Base-by-base conservation (phyloP, 2,113 vertebrate species). In the Picathartes gymnocephalus region DNA sequence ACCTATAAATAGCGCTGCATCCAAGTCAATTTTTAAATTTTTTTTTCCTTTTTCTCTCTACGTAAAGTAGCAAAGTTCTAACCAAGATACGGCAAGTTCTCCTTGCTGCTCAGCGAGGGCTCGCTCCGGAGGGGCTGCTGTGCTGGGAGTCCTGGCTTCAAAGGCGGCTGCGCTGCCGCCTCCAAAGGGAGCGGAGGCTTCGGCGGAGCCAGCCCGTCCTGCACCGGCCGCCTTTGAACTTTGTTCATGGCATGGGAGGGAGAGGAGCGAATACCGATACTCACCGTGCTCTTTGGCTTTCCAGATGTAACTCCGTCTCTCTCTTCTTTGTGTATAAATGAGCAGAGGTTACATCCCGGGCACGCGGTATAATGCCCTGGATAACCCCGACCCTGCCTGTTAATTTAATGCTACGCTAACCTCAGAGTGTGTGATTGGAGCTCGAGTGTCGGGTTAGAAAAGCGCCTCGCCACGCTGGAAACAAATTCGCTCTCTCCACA, bases 1-100 rank as follows among this genome's bases (percentile, higher is more conserved):
- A 92, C 96, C 96, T 97, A 96, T 88, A 97, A 97, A 96, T 88
- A 96, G 90, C 65, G 28, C 81, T 72, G 79, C 37, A 64, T 72
- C 83, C 86, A 70, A 97, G 86, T 35, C 47, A 68, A 54, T 66
- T 17, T 35, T 64, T 37, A 11, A 18, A 14, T 13, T 5, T 33
- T 20, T 15, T 31, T 25, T 0, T 5, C 20, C 17, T 15, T 31
- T 25, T 0, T 5, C 20, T 10, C 40, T 42, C 54, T 73, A 74
- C 50, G 2, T 33, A 81, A 93, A 90, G 71, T 74, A 90, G 42
- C 71, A 23, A 95, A 96, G 92, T 96, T 94, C 53, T 27, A 87
- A 72, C 24, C 35, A 35, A 89, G 90, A 31, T 8, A 57, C 31
- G 9, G 5, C 76, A 68, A 93, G 90, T 94, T 85, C 44, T 71